phyloP scores from a whole-genome alignment of 2,113 vertebrate genomes.

The Condylura cristata region DNA sequence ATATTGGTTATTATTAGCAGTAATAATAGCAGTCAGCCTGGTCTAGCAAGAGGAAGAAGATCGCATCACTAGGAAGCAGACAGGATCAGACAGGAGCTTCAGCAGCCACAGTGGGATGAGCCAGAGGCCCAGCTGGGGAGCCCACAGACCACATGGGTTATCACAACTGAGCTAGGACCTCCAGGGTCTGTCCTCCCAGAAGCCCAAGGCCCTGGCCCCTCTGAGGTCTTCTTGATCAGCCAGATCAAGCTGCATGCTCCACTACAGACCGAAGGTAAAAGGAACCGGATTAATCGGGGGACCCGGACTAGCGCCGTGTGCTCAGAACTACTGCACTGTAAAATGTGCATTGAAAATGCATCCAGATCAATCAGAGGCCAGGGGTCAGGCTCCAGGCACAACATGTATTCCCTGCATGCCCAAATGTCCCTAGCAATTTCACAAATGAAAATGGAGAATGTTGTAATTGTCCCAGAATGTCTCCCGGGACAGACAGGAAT shows the following conservation, averaged over 20 bases:
- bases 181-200: not conserved
- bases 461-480: not conserved
- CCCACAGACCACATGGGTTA: not conserved
- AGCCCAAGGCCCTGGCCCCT: not conserved
- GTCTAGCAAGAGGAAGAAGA: no score
- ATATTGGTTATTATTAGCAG: no score
- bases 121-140: not conserved
- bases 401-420: not conserved
- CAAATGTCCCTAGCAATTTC: not conserved
- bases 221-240: not conserved
- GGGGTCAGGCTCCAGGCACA: not conserved
- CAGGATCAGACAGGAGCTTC: fast-evolving
- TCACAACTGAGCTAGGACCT: not conserved
- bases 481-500: not conserved
- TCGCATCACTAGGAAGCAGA: not conserved
- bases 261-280: not conserved
- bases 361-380: not conserved
- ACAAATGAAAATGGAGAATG: constrained; percentile 29
- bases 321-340: not conserved
- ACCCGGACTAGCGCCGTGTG: fast-evolving
- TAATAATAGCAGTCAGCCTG: not conserved
- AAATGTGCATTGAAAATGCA: not conserved
- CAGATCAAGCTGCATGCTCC: not conserved
- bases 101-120: not conserved
- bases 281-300: not conserved